Percentiles rank a stretch among this genome's conserved stretches.
These are phyloP conservation scores for Scleropages formosus DNA, from an alignment of 2,797 vertebrate genomes.

Conservation along the genomic window DNA sequence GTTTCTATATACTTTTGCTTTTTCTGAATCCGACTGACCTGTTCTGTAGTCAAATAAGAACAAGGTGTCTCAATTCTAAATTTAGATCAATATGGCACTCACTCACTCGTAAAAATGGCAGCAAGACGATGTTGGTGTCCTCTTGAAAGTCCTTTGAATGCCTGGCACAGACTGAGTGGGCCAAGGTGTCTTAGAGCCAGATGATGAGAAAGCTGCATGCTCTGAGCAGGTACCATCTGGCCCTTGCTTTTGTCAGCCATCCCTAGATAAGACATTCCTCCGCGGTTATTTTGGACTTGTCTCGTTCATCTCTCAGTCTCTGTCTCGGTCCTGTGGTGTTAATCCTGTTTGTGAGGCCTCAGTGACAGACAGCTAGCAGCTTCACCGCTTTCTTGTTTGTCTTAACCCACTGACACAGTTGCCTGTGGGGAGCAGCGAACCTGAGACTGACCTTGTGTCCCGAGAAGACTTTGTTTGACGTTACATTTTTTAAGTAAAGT, in stretches of 20 bases:
- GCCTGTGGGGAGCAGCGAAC: conserved; percentile 9
- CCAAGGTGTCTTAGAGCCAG: not conserved
- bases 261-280: conserved; percentile 44
- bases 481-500: not conserved
- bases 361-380: conserved; percentile 19
- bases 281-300: conserved; percentile 42
- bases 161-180: not conserved
- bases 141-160: not conserved
- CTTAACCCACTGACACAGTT: conserved; percentile 31
- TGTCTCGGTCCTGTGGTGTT: not conserved
- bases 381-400: conserved; percentile 10
- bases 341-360: conserved; percentile 26
- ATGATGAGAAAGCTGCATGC: not conserved
- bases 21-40: no score
- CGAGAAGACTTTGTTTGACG: not conserved
- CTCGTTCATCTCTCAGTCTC: not conserved
- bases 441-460: not conserved
- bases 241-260: conserved; percentile 11
- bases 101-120: not conserved
- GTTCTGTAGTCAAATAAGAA: no score
- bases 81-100: no score
- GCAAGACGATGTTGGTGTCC: not conserved
- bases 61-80: no score
- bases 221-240: conserved; percentile 21
- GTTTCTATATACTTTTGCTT: no score